Base-by-base conservation (phyloP, 1,140 invertebrate genomes). In the Drosophila pandora region DNA sequence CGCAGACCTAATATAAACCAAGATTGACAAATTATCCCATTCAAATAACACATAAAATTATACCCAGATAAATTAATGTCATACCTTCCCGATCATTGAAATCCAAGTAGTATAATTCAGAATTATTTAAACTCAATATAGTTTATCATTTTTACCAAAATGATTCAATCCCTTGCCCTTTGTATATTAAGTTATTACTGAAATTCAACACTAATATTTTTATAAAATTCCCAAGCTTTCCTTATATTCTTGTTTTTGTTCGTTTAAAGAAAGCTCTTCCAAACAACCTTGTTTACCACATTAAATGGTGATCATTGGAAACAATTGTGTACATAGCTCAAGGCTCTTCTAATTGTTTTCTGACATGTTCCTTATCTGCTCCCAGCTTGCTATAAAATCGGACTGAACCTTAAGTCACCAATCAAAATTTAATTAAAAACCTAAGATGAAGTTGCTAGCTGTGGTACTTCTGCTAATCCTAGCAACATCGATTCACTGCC, bases 321-420 rank as follows among this genome's bases (percentile, higher is more conserved):
- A 3, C 12, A 37, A 28, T 28, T 28, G 7, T 28, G 25, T n/a
- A 43, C 3, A 21, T 43, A 43, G 41, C 34, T 43, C 41, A 43
- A 43, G 41, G 41, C 41, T 43, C 41, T 17, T 43, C 41, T 21
- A 43, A 12, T 43, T 21, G 13, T 17, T 43, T 43, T n/a, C 41
- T 43, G 10, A 1, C 34, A 37, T 2, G 32, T 34, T 34, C 10
- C 41, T 43, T 43, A 43, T 43, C 25, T 28, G 25, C 25, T 28
- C 0, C 25, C 41, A 43, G 41, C 13, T 21, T 13, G 3, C 41
- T 43, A 43, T 43, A 43, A 43, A 43, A 43, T 17, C 41, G 13
- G 41, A 21, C 13, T 17, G 41, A 43, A 43, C 13, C 4, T 12
- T 21, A 12, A 10, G 1, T 10, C 12, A 32, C 34, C 8, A 17